phyloP scores from a whole-genome alignment of 2,113 vertebrate genomes.

The Gorilla gorilla region DNA sequence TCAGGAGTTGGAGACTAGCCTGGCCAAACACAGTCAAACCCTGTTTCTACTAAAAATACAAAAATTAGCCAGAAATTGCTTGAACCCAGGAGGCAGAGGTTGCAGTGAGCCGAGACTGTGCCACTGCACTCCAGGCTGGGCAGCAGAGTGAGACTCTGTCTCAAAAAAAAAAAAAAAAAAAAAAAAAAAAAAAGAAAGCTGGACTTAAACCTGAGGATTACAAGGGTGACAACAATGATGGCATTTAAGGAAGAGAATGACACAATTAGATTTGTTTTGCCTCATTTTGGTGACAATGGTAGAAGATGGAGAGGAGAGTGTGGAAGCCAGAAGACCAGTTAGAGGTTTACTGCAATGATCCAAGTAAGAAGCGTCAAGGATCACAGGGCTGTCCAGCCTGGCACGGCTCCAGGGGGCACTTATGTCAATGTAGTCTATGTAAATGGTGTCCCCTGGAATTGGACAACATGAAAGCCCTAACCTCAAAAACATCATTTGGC shows the following conservation, averaged over 20 bases:
- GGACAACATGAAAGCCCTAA: neutral
- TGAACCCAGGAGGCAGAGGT: too few relatives aligned
- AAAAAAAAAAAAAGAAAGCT: neutral
- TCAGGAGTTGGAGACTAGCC: too few relatives aligned
- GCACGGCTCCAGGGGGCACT: neutral
- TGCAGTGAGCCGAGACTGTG: too few relatives aligned
- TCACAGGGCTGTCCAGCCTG: neutral
- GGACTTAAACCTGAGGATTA: neutral
- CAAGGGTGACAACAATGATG: neutral
- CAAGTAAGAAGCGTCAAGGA: neutral
- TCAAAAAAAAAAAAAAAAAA: too few relatives aligned
- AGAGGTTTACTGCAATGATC: too few relatives aligned
- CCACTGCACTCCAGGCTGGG: too few relatives aligned
- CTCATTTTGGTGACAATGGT: neutral
- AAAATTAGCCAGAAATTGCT: too few relatives aligned
- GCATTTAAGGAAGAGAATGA: neutral
- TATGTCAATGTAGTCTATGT: neutral
- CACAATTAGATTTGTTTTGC: neutral
- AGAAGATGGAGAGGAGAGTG: neutral
- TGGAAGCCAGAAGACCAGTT: neutral
- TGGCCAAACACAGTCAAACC: too few relatives aligned
- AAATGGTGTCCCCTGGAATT: neutral
- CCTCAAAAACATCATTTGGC: neutral
- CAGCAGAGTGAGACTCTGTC: too few relatives aligned
- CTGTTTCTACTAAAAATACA: too few relatives aligned